Percentiles rank a stretch among this genome's conserved stretches.
Conservation (phyloP, 2,113 vertebrate genomes). For the Menura novaehollandiae region DNA sequence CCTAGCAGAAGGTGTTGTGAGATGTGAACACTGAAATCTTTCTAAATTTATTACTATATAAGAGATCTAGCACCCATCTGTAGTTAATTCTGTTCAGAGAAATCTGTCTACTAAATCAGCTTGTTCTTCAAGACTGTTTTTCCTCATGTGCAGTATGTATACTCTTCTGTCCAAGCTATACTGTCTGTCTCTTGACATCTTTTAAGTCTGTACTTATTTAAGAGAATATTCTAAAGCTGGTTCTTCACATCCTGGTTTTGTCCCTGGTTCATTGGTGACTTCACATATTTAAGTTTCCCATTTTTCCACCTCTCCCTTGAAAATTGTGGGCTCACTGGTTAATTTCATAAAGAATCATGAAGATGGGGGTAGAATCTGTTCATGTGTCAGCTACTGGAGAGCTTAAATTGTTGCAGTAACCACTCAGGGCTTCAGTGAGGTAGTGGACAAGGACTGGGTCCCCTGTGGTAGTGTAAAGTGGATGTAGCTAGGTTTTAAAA, state of each 20-base stretch:
- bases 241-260: not conserved
- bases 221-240: not conserved
- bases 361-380: not conserved
- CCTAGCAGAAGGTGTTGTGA: not conserved
- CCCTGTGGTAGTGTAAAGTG: not conserved
- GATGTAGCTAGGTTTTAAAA: not conserved
- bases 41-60: not conserved
- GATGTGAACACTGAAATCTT: not conserved
- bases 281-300: not conserved
- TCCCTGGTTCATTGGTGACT: not conserved
- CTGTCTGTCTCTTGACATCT: not conserved
- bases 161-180: not conserved
- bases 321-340: not conserved
- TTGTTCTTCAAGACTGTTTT: not conserved
- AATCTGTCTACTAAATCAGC: not conserved
- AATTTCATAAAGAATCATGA: not conserved
- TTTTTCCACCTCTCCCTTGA: not conserved
- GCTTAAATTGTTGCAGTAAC: not conserved
- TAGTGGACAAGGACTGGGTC: not conserved
- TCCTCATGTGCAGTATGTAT: accelerated
- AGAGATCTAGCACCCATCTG: not conserved
- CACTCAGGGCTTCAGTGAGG: not conserved
- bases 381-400: not conserved
- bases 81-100: not conserved
- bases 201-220: not conserved